These are phyloP conservation scores for Lithophane socia DNA, from an alignment of 2,888 invertebrate species.

Conservation along the genomic window DNA sequence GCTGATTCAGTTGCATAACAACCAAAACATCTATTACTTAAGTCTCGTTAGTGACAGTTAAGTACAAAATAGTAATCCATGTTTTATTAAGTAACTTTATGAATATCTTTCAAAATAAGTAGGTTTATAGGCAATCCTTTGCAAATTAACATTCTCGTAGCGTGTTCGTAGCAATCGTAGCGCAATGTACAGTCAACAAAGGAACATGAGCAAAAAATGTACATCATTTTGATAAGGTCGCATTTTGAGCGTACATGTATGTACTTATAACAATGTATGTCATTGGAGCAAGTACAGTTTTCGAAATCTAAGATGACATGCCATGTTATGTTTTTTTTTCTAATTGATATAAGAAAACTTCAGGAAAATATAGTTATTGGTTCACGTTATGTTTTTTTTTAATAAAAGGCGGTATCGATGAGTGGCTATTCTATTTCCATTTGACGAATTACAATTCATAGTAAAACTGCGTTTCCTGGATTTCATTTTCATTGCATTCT, in stretches of 20 bases:
- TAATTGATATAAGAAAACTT: too few species aligned
- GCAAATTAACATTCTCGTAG: conserved; percentile 19
- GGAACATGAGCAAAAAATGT: not conserved
- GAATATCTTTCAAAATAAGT: conserved; percentile 1
- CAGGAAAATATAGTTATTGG: too few species aligned
- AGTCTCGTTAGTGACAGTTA: too few species aligned
- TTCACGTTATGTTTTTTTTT: not conserved
- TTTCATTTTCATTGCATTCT: too few species aligned
- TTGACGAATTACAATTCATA: not conserved
- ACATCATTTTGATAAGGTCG: not conserved
- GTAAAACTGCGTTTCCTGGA: not conserved
- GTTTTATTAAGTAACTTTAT: conserved; percentile 20
- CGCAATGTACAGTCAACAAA: not conserved
- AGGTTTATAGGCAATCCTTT: not conserved
- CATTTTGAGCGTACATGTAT: not conserved
- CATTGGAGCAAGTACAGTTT: not conserved
- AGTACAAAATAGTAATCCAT: not conserved
- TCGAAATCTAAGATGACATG: not conserved
- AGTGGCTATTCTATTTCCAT: not conserved
- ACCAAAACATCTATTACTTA: too few species aligned
- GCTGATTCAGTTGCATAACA: too few species aligned
- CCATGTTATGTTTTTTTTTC: not conserved
- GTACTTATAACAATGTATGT: not conserved
- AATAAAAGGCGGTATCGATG: not conserved
- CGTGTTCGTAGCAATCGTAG: conserved; percentile 10